Evolutionary conservation across 1,140 invertebrate species (phyloP).

Genomic region (Melitaea cinxia): DNA sequence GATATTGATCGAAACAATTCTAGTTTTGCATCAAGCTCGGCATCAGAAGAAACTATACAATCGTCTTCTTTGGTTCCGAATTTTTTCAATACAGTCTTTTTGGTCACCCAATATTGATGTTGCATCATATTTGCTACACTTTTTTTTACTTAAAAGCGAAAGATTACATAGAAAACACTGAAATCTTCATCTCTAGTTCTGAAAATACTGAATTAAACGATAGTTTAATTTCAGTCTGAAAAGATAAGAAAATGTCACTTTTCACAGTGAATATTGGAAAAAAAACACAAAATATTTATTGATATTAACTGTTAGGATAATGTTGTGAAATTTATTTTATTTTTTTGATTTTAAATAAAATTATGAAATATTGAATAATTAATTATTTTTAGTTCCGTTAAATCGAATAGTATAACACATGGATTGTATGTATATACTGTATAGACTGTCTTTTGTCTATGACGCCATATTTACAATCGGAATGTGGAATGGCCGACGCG

Average conservation of each 20-base stretch:
- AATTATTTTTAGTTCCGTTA: too few relatives aligned
- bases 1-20: constrained; percentile 98
- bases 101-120: constrained; percentile 99
- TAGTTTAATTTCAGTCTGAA: background rate
- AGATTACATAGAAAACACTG: constrained; percentile 9
- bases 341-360: background rate
- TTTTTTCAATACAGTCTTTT: constrained; percentile 96
- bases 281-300: background rate
- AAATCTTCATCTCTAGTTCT: constrained; percentile 10
- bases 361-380: too few relatives aligned
- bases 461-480: constrained; percentile 79
- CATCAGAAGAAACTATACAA: constrained; percentile 97
- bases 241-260: constrained; percentile 6
- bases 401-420: too few relatives aligned
- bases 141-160: constrained; percentile 1
- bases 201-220: constrained; percentile 14
- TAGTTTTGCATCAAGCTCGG: constrained; percentile 97
- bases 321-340: background rate
- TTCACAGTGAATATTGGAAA: constrained; percentile 3
- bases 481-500: constrained; percentile 80
- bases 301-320: background rate
- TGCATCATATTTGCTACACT: constrained; percentile 86
- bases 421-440: background rate
- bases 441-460: constrained; percentile 59
- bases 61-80: constrained; percentile 99